Evolutionary conservation across 2,113 vertebrate genomes (phyloP).

Genomic region (Athene cunicularia): DNA sequence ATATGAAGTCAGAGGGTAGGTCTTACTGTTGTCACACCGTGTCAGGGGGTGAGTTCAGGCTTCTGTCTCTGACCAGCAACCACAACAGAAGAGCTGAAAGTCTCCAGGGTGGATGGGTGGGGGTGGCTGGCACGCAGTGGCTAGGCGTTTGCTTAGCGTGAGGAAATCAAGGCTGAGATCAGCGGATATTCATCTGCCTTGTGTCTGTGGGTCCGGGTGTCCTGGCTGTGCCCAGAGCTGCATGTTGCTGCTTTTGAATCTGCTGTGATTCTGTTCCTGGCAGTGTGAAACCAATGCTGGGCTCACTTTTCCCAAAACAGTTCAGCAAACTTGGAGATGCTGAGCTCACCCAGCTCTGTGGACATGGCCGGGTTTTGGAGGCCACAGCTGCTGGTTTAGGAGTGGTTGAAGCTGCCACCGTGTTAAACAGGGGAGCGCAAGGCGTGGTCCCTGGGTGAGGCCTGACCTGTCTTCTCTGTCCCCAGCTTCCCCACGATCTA

Average conservation of each 20-base stretch:
- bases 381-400: neutral
- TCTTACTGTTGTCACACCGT: fast-evolving
- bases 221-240: neutral
- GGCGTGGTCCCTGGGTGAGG: neutral
- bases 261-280: neutral
- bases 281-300: neutral
- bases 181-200: neutral
- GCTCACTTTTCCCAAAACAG: neutral
- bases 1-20: conserved; percentile 97
- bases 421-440: neutral
- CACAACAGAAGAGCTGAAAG: neutral
- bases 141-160: neutral
- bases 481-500: conserved; percentile 94
- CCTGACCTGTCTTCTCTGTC: neutral
- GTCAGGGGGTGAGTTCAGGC: neutral
- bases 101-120: neutral
- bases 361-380: neutral
- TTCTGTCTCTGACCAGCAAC: neutral
- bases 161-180: neutral
- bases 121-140: fast-evolving
- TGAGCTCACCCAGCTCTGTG: neutral
- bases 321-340: neutral
- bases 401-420: neutral
- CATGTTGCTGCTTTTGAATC: neutral
- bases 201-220: neutral